phyloP scores from a whole-genome alignment of 1,140 invertebrate species.

The Panulirus ornatus region DNA sequence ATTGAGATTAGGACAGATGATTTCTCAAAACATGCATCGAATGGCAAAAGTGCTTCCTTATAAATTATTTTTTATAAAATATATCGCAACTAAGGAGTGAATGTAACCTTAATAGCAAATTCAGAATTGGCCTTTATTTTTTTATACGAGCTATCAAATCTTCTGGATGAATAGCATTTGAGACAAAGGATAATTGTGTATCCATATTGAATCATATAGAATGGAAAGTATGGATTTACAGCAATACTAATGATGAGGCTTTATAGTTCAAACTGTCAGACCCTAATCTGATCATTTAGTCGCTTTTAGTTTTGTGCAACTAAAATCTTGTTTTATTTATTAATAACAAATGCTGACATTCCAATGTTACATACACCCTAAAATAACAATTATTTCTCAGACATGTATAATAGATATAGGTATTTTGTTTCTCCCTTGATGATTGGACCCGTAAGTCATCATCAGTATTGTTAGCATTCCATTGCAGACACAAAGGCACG shows the following conservation, averaged over 20 bases:
- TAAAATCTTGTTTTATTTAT: background rate
- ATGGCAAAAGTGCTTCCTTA: conserved; percentile 5
- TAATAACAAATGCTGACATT: background rate
- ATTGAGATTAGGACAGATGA: background rate
- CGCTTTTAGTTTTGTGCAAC: background rate
- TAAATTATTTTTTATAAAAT: background rate
- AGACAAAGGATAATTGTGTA: background rate
- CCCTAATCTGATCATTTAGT: background rate
- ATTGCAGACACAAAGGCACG: no score
- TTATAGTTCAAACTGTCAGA: background rate
- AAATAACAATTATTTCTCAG: background rate
- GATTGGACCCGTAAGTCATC: no score
- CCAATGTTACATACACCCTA: background rate
- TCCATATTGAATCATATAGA: background rate
- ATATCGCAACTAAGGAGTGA: background rate
- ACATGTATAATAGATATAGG: no score
- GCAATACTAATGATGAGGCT: background rate
- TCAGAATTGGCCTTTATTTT: background rate
- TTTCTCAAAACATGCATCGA: background rate
- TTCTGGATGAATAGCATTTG: background rate
- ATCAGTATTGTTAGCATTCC: no score
- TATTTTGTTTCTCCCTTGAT: no score
- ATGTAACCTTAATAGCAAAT: background rate
- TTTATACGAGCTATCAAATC: background rate
- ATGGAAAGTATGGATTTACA: background rate